Evolutionary conservation across 2,113 vertebrate species (phyloP), one percentile per base, ranked within the genome.

Genomic region (Gallinago undulata): DNA sequence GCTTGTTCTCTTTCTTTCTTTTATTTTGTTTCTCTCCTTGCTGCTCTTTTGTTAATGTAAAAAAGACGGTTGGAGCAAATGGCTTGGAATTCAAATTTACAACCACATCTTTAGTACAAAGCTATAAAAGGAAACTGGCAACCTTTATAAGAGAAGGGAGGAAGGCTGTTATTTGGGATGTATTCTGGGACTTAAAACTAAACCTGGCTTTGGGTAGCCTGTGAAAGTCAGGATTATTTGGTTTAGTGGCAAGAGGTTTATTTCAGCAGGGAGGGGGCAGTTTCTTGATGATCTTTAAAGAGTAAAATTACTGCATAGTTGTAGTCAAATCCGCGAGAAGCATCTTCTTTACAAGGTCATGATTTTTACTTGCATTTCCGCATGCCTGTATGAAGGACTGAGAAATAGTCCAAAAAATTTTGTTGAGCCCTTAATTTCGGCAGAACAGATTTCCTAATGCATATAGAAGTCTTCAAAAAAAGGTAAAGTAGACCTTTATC

Each of bases 31-130:
- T 91, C 47, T 92, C 73, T 93, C 91, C 93, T 96, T 84, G 81
- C 96, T 97, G 80, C 75, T 90, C 53, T 97, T 97, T 90, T 85
- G 82, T 94, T 96, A 66, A 57, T 47, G 60, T 87, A 88, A 69
- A 79, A 90, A 80, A 81, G 28, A 30, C 1, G 0, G 31, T 84
- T 85, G 81, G 86, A 91, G 90, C 92, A 98, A 98, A 98, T 98
- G 98, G 97, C 97, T 98, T 98, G 98, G 96, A 97, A 92, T 94
- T 93, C 94, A 94, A 74, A 93, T 89, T 91, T 94, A 87, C 16
- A n/a, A 95, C 82, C 53, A 35, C 53, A 50, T 66, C 74, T 90
- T 88, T 57, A 88, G 48, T 76, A 79, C 11, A 28, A 86, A 92
- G 67, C 87, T 87, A 27, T 91, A 75, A 95, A 91, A 89, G 47